Base-by-base conservation (phyloP, 2,888 invertebrate species). In the Plagodis pulveraria region DNA sequence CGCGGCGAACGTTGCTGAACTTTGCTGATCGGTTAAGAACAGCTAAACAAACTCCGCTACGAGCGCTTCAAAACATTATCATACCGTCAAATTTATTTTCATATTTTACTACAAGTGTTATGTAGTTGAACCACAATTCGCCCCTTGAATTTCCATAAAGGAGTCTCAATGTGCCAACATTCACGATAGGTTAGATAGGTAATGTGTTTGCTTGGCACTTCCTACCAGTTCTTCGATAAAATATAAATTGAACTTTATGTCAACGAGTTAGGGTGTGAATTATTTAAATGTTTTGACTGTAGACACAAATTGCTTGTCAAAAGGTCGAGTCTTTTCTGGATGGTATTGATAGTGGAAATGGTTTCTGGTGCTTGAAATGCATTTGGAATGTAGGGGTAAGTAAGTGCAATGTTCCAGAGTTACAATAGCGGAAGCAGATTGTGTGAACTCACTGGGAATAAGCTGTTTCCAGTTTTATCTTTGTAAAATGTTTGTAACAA, bases 181-280 rank as follows among this genome's bases (percentile, higher is more conserved):
- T 63, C 63, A 67, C 73, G 71, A 63, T 66, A 72, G 73, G 76
- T 83, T 81, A 83, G 71, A 62, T 66, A 72, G 73, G 76, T 83
- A 82, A 83, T 83, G 84, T 86, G 81, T 86, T 78, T 84, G 80
- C 80, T 65, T 54, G 70, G 58, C 76, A 73, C 76, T 78, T 64
- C 60, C 52, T 49, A 42, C 49, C 50, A 55, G 34, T 62, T 32
- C 5, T 42, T 22, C 7, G 7, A 8, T 40, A 44, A 34, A 40
- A 43, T 38, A 34, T 7, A 51, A 60, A 43, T 10, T 58, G 45
- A 46, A 62, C 65, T 52, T 43, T 65, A 63, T 22, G 2, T 5
- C 12, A 0, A 38, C 6, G 35, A 0, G 0, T n/a, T 61, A 62
- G 50, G 51, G 62, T 56, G 40, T 44, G 35, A 5, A 50, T 8